Conservation (phyloP, 2,888 invertebrate species). For the Oegoconia quadripuncta region DNA sequence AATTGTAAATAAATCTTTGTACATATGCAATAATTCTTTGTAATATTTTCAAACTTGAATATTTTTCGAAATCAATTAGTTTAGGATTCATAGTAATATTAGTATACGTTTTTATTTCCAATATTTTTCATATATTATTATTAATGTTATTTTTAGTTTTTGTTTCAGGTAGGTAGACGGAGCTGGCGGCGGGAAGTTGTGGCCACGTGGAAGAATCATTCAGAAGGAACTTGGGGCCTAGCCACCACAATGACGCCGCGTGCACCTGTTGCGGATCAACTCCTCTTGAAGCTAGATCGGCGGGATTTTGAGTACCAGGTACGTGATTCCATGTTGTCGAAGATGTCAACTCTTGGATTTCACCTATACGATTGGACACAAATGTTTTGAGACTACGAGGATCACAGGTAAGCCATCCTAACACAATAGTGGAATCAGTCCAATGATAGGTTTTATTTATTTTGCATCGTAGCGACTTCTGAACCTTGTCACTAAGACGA, state of each 20-base stretch:
- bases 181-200: neutral
- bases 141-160: too few relatives aligned
- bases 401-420: too few relatives aligned
- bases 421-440: conserved; percentile 4
- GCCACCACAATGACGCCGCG: neutral
- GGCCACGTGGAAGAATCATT: conserved; percentile 1
- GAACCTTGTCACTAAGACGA: neutral
- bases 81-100: too few relatives aligned
- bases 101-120: too few relatives aligned
- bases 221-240: neutral
- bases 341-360: neutral
- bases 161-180: neutral
- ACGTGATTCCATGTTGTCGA: neutral
- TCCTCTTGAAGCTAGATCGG: conserved; percentile 1
- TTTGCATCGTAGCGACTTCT: neutral
- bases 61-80: neutral
- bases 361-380: neutral
- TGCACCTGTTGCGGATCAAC: neutral
- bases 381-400: neutral
- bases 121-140: too few relatives aligned
- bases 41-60: too few relatives aligned
- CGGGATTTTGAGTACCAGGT: neutral
- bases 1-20: conserved; percentile 5
- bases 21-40: neutral
- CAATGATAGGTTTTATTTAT: neutral